Evolutionary conservation across 2,797 vertebrate genomes (phyloP).

Genomic region (Sibirionetta formosa): DNA sequence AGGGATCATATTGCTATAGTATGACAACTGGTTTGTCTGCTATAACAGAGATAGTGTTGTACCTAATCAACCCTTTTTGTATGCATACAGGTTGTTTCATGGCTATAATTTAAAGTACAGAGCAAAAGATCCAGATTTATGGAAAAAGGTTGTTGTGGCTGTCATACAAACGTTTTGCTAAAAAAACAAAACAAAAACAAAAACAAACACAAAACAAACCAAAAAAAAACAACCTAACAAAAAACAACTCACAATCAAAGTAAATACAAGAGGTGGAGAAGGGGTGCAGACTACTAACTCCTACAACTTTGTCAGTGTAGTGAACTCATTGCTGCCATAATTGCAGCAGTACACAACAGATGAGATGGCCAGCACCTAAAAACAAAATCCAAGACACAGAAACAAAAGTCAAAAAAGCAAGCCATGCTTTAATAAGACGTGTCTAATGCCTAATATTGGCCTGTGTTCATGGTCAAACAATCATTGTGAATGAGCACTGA

Average conservation of each 20-base stretch:
- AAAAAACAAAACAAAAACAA: not conserved
- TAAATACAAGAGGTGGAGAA: not conserved
- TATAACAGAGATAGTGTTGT: not conserved
- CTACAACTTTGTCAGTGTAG: not conserved
- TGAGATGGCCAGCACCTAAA: not conserved
- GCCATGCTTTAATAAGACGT: rapidly evolving
- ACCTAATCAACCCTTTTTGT: not conserved
- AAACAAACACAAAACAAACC: too few species aligned
- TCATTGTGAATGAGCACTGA: not conserved
- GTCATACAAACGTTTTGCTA: not conserved
- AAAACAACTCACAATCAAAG: not conserved
- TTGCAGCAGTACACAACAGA: not conserved
- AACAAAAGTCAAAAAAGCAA: not conserved
- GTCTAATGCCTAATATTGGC: not conserved
- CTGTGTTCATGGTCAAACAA: not conserved
- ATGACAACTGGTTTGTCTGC: not conserved
- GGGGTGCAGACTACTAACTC: not conserved
- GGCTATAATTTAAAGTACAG: not conserved
- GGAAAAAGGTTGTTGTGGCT: not conserved
- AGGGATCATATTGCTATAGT: not conserved
- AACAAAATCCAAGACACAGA: not conserved
- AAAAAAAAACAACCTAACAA: too few species aligned
- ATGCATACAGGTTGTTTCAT: not conserved
- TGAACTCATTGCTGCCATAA: not conserved
- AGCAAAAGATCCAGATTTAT: not conserved